Base-by-base conservation (phyloP, 2,888 invertebrate genomes). In the Drosophila robusta region DNA sequence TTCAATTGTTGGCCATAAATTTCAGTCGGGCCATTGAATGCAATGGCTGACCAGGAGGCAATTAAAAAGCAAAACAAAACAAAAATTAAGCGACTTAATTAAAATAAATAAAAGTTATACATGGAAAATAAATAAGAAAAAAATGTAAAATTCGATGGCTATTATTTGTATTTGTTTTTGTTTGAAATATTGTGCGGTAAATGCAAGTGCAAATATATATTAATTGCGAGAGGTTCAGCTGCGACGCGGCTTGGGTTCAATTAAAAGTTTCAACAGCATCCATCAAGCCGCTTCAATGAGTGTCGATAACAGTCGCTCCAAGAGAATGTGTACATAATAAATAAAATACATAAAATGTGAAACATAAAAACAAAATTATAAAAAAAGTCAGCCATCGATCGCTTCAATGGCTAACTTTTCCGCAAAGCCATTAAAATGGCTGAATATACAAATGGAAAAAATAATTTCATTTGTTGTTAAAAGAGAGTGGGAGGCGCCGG, bases 261-360 rank as follows among this genome's bases (percentile, higher is more conserved):
- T 86, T 86, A 86, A 86, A 86, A 86, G 87, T 86, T 86, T 85
- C 67, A 79, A 70, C 83, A 78, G 64, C 82, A 76, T 70, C 49
- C 84, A 71, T 75, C 78, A 76, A 64, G 54, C 47, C 68, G 63
- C 63, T 67, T 72, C 73, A 73, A 70, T 71, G 83, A 76, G 75
- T 80, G 85, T 76, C 87, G 87, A 86, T 87, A 86, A 81, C 81
- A 86, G 87, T 81, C 67, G 67, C 66, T 54, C 39, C 41, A 26
- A 64, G 75, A 80, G 81, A 74, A 66, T 75, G 67, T 51, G 71
- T 60, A 68, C 70, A 81, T 42, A 78, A 76, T 82, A 77, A 80
- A 86, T 75, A 75, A 75, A 71, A 69, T 63, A 61, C 70, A 80
- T 70, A 68, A 79, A 76, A 65, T 70, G 58, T 65, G 46, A 70